phyloP scores from a whole-genome alignment of 2,888 invertebrate species.

The Sminthurinus aureus region DNA sequence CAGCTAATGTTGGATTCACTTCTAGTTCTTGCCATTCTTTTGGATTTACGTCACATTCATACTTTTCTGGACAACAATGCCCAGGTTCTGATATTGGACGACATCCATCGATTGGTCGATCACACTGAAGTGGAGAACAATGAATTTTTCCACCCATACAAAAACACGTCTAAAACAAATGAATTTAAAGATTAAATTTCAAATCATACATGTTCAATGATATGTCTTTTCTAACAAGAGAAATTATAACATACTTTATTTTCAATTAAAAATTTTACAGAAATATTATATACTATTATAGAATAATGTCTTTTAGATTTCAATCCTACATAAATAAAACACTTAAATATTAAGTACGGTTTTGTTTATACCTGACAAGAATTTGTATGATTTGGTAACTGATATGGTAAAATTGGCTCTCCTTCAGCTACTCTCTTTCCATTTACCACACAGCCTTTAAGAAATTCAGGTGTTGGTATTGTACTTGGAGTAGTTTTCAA shows the following conservation, averaged over 20 bases:
- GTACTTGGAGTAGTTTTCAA: conserved; percentile 54
- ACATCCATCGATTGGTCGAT: conserved; percentile 78
- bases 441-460: conserved; percentile 72
- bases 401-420: conserved; percentile 68
- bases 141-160: conserved; percentile 74
- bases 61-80: conserved; percentile 85
- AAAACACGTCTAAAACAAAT: too few species aligned
- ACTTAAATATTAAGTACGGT: too few species aligned
- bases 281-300: too few species aligned
- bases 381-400: conserved; percentile 35
- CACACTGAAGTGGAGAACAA: conserved; percentile 79
- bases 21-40: too few species aligned
- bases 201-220: too few species aligned
- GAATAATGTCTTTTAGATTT: too few species aligned
- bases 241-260: too few species aligned
- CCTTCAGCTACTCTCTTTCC: conserved; percentile 74
- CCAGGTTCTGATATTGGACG: conserved; percentile 76
- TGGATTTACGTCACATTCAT: conserved; percentile 69
- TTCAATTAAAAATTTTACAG: too few species aligned
- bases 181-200: too few species aligned
- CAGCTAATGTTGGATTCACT: not conserved
- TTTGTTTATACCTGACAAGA: too few species aligned
- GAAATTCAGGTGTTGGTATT: conserved; percentile 55
- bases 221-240: too few species aligned
- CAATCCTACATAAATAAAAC: conserved; percentile 86